These are phyloP conservation scores for Ctenopoma multispine DNA, from an alignment of 2,797 vertebrate species.

Conservation along the genomic window DNA sequence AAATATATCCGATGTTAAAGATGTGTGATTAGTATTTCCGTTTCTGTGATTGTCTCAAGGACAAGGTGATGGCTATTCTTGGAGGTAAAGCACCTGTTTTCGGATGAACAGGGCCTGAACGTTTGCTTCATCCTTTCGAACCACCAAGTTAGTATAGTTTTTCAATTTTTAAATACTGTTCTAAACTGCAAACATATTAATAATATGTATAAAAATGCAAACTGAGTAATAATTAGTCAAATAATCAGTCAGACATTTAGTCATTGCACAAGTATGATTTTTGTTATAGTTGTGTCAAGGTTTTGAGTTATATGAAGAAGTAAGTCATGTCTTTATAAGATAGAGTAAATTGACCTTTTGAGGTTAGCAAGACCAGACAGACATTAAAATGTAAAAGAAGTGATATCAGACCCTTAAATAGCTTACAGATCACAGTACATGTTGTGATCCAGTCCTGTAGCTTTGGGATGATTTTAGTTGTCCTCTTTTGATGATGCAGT, in stretches of 20 bases:
- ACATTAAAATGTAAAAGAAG: too few species aligned
- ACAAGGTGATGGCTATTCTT: not conserved
- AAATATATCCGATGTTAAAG: slow-evolving; percentile 44
- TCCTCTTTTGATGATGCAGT: slow-evolving; percentile 1
- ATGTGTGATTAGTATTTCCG: slow-evolving; percentile 8
- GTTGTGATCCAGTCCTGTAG: not conserved
- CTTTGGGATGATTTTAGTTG: not conserved
- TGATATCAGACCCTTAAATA: not conserved
- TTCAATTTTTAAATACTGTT: not conserved
- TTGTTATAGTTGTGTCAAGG: not conserved
- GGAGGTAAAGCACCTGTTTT: not conserved
- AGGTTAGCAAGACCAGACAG: not conserved
- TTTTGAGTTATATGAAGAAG: not conserved
- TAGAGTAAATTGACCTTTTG: not conserved
- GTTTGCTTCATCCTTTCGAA: slow-evolving; percentile 1
- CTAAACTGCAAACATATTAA: not conserved
- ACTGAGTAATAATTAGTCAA: not conserved
- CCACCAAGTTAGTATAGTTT: not conserved
- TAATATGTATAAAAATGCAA: too few species aligned
- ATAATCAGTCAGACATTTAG: not conserved
- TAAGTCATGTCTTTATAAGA: not conserved
- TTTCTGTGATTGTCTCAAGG: not conserved
- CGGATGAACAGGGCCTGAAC: not conserved
- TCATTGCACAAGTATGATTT: not conserved
- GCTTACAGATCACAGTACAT: not conserved